phyloP scores from a whole-genome alignment of 2,888 invertebrate species.

The Beris morrisii region DNA sequence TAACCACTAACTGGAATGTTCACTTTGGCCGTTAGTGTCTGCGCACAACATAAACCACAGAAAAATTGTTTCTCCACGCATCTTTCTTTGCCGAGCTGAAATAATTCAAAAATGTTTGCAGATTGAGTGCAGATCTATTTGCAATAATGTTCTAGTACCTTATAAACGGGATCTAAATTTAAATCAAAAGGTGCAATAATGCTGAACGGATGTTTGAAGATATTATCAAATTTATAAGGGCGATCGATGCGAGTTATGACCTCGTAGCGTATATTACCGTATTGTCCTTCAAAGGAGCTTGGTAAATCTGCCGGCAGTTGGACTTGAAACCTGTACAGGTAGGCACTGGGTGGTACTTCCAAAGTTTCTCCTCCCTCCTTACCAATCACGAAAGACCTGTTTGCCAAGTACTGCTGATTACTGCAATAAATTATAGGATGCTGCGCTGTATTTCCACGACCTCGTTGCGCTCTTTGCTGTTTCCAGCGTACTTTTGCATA shows the following conservation, averaged over 20 bases:
- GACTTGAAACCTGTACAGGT: conserved; percentile 78
- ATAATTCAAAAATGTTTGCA: neutral
- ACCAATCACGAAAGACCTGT: conserved; percentile 52
- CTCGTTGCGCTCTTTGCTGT: conserved; percentile 17
- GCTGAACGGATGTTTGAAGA: conserved; percentile 76
- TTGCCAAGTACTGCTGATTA: conserved; percentile 54
- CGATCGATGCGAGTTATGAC: conserved; percentile 78
- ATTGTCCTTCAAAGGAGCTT: conserved; percentile 76
- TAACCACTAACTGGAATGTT: conserved; percentile 69
- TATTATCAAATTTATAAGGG: conserved; percentile 83
- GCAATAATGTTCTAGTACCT: conserved; percentile 57
- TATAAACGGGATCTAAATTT: conserved; percentile 71
- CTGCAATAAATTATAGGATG: conserved; percentile 47
- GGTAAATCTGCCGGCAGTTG: conserved; percentile 65
- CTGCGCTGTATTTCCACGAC: conserved; percentile 1
- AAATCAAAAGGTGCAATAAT: conserved; percentile 79
- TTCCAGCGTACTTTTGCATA: conserved; percentile 55
- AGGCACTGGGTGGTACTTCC: conserved; percentile 68
- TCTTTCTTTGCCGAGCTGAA: conserved; percentile 65
- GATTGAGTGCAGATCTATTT: neutral
- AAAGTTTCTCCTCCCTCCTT: conserved; percentile 59
- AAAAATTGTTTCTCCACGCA: conserved; percentile 75
- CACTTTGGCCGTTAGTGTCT: conserved; percentile 68
- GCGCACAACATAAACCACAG: conserved; percentile 64
- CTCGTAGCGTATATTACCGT: conserved; percentile 77